Conservation (phyloP, 2,888 invertebrate genomes). For the Lithophane leautieri region DNA sequence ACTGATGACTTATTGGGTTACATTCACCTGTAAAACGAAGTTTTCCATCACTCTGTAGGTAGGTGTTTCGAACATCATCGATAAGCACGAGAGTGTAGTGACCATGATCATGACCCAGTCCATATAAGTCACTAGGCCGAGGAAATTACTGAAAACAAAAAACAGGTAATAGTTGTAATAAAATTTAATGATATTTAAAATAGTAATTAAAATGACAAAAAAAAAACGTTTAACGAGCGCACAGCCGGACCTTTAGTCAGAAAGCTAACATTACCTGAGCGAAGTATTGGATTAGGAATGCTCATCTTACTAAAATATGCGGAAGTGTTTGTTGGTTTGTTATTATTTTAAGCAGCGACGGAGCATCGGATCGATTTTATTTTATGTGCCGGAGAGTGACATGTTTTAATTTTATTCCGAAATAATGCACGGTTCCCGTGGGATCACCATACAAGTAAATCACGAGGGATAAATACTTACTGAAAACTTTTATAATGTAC, state of each 20-base stretch:
- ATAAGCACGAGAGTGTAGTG: constrained; percentile 98
- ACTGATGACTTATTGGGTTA: not conserved
- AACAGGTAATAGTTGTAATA: not conserved
- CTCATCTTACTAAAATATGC: not conserved
- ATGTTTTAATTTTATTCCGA: not conserved
- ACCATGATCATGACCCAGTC: constrained; percentile 99
- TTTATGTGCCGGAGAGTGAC: not conserved
- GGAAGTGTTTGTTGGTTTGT: not conserved
- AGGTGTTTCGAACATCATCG: constrained; percentile 99
- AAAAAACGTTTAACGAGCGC: not conserved
- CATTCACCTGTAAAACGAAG: constrained; percentile 93
- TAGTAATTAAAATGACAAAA: not conserved
- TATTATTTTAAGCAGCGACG: not conserved
- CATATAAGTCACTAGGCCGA: constrained; percentile 99
- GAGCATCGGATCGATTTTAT: not conserved
- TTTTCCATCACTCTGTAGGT: constrained; percentile 98
- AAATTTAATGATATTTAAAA: not conserved
- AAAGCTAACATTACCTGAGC: not conserved
- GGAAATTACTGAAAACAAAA: constrained; percentile 94
- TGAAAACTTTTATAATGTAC: constrained; percentile 99
- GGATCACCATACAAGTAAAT: not conserved
- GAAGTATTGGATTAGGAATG: not conserved
- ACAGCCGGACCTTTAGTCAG: not conserved
- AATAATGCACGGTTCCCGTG: not conserved
- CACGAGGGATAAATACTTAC: constrained; percentile 91